Percentiles rank a stretch among this genome's conserved stretches.
Evolutionary conservation across 2,888 invertebrate genomes (phyloP).

Genomic region (Heteromyza rotundicornis): DNA sequence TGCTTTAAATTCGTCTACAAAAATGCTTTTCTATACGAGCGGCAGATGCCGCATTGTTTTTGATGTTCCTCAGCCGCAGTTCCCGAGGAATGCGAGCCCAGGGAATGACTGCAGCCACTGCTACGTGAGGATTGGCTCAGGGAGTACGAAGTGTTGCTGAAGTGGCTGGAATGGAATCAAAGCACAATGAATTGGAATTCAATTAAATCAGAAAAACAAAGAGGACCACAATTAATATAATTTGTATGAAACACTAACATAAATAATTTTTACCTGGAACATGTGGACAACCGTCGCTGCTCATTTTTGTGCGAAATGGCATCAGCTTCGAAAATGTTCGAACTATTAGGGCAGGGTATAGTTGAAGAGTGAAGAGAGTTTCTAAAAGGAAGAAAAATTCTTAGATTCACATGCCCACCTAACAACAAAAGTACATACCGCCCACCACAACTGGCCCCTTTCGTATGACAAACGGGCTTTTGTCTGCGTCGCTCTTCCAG

Average conservation of each 20-base stretch:
- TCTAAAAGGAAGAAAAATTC: not conserved
- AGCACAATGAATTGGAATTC: not conserved
- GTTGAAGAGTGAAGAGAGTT: conserved; percentile 11
- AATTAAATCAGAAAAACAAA: not conserved
- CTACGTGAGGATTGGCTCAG: conserved; percentile 35
- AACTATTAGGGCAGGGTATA: conserved; percentile 18
- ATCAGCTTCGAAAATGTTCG: conserved; percentile 6
- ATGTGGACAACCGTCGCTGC: conserved; percentile 41
- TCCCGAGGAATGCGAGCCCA: conserved; percentile 27
- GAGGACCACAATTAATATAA: not conserved
- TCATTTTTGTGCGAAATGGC: conserved; percentile 16
- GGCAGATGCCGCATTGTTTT: conserved; percentile 47
- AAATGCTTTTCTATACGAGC: conserved; percentile 36
- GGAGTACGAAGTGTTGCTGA: conserved; percentile 39
- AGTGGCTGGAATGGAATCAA: conserved; percentile 27
- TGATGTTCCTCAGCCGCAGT: conserved; percentile 39
- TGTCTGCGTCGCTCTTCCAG: conserved; percentile 43
- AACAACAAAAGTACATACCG: conserved; percentile 2
- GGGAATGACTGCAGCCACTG: conserved; percentile 25
- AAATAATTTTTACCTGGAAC: conserved; percentile 39
- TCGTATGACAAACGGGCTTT: conserved; percentile 53
- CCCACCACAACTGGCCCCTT: conserved; percentile 6
- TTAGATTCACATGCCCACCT: not conserved
- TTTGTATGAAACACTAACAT: not conserved
- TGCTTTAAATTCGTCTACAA: too few species aligned